A percentile compares a stretch with the other conserved stretches of the same genome.
These are phyloP conservation scores for Palloptera scutellata DNA, from an alignment of 2,888 invertebrate species.

Conservation along the genomic window DNA sequence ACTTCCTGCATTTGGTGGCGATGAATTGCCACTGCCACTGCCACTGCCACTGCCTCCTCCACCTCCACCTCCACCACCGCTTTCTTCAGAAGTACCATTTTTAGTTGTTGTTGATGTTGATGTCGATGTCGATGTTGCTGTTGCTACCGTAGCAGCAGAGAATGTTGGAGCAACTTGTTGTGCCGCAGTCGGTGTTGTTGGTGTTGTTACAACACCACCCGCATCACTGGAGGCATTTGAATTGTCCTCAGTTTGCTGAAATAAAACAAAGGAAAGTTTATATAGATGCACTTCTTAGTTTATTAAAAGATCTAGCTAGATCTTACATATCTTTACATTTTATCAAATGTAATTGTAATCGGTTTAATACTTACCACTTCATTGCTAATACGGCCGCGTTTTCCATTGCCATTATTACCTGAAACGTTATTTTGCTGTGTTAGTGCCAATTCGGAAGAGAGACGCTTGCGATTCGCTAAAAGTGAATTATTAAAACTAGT, in stretches of 20 bases:
- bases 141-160: neutral
- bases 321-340: neutral
- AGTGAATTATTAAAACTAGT: conserved; percentile 60
- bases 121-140: neutral
- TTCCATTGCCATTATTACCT: conserved; percentile 43
- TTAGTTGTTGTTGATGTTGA: conserved; percentile 20
- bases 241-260: conserved; percentile 56
- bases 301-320: neutral
- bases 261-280: neutral
- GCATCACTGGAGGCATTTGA: conserved; percentile 61
- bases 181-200: conserved; percentile 53
- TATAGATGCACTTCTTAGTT: neutral
- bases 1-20: conserved; percentile 33
- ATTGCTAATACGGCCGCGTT: conserved; percentile 51
- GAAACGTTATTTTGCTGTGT: conserved; percentile 45
- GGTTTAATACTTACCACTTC: conserved; percentile 55
- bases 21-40: conserved; percentile 26
- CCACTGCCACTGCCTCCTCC: conserved; percentile 16
- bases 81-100: conserved; percentile 30
- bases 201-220: conserved; percentile 47
- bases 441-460: conserved; percentile 58
- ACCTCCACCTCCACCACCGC: conserved; percentile 31
- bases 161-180: conserved; percentile 51
- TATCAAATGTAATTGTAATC: neutral
- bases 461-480: conserved; percentile 60